Base-by-base conservation (phyloP, 2,113 vertebrate species). In the Acinonyx jubatus region DNA sequence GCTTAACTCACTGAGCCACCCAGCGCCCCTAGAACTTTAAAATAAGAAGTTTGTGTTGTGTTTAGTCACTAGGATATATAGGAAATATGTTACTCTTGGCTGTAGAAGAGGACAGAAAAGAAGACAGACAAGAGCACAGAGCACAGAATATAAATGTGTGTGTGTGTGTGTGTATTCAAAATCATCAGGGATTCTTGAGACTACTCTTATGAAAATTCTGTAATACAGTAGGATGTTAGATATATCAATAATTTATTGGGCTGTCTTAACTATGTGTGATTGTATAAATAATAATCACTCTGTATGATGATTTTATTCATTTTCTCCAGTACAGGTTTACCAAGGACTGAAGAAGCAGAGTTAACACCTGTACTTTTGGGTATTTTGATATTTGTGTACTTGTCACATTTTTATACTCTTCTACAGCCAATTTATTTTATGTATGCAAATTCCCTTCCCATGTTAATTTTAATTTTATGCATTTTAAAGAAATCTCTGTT, bases 381-480 rank as follows among this genome's bases (percentile, higher is more conserved):
- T 79, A 82, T 21, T 92, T 82, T 93, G 25, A 52, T 81, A 85
- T 66, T 71, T 88, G 29, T 88, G 12, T 65, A 52, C 55, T 83
- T 84, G 8, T 65, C 18, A 52, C 15, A 80, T 52, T 93, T 97
- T 92, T 93, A 82, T 73, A 36, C 4, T 61, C 11, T 10, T 84
- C 29, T 71, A 12, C 1, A 50, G 48, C 76, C 57, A 69, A 82
- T 89, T 89, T 71, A 89, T 63, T 96, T 95, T 92, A 83, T 69
- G 7, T 71, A 61, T 90, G 33, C 50, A 92, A 91, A 95, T 79
- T 69, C 48, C 13, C 41, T 96, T 61, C 31, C 7, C 69, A 78
- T 92, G 38, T 80, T 69, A 74, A 92, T 97, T 96, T 80, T 85
- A 73, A 88, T 97, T 96, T 80, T 85, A 73, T 89, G 1, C 10